Evolutionary conservation across 2,888 invertebrate genomes (phyloP).

Genomic region (Cephus pygmeus): DNA sequence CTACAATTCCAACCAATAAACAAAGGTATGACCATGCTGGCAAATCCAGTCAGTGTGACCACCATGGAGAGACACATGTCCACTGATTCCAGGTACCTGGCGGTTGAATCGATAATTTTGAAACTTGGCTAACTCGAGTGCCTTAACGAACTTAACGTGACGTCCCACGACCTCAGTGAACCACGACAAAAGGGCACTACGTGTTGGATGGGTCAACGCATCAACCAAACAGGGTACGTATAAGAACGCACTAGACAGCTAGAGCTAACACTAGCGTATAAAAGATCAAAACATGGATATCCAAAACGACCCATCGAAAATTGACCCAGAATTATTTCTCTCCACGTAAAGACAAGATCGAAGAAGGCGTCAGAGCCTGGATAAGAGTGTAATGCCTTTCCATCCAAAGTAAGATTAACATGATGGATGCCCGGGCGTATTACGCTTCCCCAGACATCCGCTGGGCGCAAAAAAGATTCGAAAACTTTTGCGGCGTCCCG

Average conservation of each 20-base stretch:
- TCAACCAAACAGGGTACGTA: neutral
- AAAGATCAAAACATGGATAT: neutral
- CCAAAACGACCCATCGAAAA: neutral
- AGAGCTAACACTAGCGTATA: neutral
- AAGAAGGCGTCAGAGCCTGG: neutral
- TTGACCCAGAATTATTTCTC: neutral
- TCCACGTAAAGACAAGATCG: neutral
- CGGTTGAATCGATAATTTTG: neutral
- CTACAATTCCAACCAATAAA: neutral
- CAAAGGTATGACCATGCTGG: neutral
- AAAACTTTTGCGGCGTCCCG: neutral
- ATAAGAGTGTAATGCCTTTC: slow-evolving; percentile 3
- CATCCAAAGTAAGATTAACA: neutral
- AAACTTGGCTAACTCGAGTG: neutral
- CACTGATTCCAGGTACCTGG: neutral
- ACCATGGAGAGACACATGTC: neutral
- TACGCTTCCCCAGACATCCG: neutral
- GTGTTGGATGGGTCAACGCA: neutral
- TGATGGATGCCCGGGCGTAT: slow-evolving; percentile 5
- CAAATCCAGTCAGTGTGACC: neutral
- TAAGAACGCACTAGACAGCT: neutral
- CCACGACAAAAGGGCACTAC: neutral
- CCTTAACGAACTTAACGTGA: neutral
- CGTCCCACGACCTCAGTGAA: neutral
- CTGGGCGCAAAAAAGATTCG: slow-evolving; percentile 5